Evolutionary conservation across 1,140 invertebrate species (phyloP), one percentile per base, ranked within the genome.

Genomic region (Drosophila repletoides): DNA sequence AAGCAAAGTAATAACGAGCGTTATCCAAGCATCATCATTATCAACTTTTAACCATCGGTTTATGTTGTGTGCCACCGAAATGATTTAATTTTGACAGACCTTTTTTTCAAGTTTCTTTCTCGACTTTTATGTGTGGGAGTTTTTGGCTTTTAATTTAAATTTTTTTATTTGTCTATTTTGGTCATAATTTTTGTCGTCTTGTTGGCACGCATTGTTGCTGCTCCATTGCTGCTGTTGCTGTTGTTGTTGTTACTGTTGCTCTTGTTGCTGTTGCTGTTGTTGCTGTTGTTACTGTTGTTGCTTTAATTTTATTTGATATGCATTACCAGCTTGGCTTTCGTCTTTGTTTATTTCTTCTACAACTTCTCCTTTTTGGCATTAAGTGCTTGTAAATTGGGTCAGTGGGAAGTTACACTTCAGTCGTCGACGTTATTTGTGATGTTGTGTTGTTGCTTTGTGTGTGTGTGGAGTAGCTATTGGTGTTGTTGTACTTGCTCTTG

Each of bases 311-410:
- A 83, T 87, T 87, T 87, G 77, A 83, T 88, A 87, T 87, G 84
- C 83, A 87, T 84, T 88, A 88, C 83, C 77, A 64, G 68, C 71
- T 80, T 83, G 76, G 59, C 76, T 84, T 84, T 86, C 80, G 80
- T 86, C 71, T 86, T 86, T 84, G 80, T 86, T 84, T 84, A 84
- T 86, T 84, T 84, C 80, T 86, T 86, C 80, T 84, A 84, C 80
- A 74, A 75, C 80, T 86, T 86, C 80, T 75, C 69, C 83, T 76
- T 84, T 79, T 87, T 81, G 76, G 76, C 79, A 84, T 84, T 88
- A 88, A 88, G 84, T 88, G 77, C 72, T 83, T 88, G 84, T 88
- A 88, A 88, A 88, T 88, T 88, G 84, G 84, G 84, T 88, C 84
- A 88, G 84, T 84, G 84, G 84, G 84, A 84, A 84, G 84, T 84